phyloP scores from a whole-genome alignment of 2,888 invertebrate genomes.

The Drosophila aldrichi region DNA sequence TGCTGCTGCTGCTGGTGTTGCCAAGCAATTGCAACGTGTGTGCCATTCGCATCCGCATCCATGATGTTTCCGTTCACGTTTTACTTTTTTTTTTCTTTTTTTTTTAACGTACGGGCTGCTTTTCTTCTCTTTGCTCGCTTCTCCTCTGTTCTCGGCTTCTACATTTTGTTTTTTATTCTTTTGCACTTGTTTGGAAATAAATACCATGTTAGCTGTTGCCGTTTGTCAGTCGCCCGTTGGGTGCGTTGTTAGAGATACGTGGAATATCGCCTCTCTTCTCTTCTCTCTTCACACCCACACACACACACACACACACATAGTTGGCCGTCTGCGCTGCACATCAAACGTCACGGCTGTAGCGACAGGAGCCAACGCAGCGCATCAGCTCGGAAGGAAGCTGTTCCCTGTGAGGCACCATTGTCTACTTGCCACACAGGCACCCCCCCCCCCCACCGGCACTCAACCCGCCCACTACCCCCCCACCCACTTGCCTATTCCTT shows the following conservation, averaged over 20 bases:
- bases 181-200: slow-evolving; percentile 69
- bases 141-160: background rate
- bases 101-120: slow-evolving; percentile 16
- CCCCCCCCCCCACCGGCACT: no score
- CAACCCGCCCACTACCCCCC: background rate
- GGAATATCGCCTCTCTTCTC: background rate
- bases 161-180: slow-evolving; percentile 20
- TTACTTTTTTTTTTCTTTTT: slow-evolving; percentile 14
- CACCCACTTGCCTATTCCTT: slow-evolving; percentile 29
- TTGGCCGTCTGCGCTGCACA: slow-evolving; percentile 48
- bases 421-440: slow-evolving; percentile 24
- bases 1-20: slow-evolving; percentile 56
- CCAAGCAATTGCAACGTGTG: slow-evolving; percentile 70
- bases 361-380: slow-evolving; percentile 46
- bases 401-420: slow-evolving; percentile 59
- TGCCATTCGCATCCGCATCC: slow-evolving; percentile 30
- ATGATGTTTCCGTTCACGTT: slow-evolving; percentile 15
- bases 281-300: background rate
- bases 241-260: slow-evolving; percentile 41
- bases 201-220: slow-evolving; percentile 61
- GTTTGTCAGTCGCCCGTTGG: slow-evolving; percentile 41
- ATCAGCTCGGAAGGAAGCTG: slow-evolving; percentile 78
- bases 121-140: slow-evolving; percentile 1
- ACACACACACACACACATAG: background rate
- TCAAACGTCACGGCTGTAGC: slow-evolving; percentile 47